Percentiles rank a stretch among this genome's conserved stretches.
phyloP scores from a whole-genome alignment of 2,797 vertebrate species.

The Bradypodion pumilum region DNA sequence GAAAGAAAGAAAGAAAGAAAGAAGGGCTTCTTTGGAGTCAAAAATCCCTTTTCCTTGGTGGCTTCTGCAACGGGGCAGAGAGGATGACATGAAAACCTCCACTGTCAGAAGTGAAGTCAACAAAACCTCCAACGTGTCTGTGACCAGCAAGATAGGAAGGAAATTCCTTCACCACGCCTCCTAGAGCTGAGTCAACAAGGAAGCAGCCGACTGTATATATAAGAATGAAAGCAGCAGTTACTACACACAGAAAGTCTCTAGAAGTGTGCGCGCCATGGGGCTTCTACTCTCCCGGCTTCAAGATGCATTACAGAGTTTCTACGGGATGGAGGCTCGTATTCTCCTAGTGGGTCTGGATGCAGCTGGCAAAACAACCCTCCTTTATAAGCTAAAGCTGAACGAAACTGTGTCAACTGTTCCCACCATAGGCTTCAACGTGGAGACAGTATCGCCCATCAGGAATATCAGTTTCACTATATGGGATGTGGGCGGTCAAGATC shows the following conservation, averaged over 20 bases:
- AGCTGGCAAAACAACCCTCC: slow-evolving; percentile 55
- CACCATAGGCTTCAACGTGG: slow-evolving; percentile 79
- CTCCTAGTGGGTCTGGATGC: slow-evolving; percentile 55
- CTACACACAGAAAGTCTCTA: background rate
- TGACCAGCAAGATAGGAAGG: background rate
- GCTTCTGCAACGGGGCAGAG: background rate
- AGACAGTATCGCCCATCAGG: slow-evolving; percentile 84
- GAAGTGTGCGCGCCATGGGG: background rate
- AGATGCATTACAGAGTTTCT: slow-evolving; percentile 22
- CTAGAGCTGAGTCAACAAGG: slow-evolving; percentile 18
- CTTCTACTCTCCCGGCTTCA: slow-evolving; percentile 36
- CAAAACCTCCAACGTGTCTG: slow-evolving; percentile 4
- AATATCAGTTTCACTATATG: slow-evolving; percentile 85
- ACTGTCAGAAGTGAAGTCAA: background rate
- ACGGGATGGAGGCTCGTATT: slow-evolving; percentile 28
- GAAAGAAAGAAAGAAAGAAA: no score
- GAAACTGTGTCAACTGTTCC: slow-evolving; percentile 37
- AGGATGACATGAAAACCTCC: background rate
- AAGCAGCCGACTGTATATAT: background rate
- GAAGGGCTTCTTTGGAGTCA: background rate
- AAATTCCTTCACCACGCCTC: background rate
- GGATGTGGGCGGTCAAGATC: slow-evolving; percentile 85
- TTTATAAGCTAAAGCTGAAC: slow-evolving; percentile 54
- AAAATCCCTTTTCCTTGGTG: background rate
- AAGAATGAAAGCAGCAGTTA: background rate